phyloP scores from a whole-genome alignment of 2,888 invertebrate species.

The Baronia brevicornis region DNA sequence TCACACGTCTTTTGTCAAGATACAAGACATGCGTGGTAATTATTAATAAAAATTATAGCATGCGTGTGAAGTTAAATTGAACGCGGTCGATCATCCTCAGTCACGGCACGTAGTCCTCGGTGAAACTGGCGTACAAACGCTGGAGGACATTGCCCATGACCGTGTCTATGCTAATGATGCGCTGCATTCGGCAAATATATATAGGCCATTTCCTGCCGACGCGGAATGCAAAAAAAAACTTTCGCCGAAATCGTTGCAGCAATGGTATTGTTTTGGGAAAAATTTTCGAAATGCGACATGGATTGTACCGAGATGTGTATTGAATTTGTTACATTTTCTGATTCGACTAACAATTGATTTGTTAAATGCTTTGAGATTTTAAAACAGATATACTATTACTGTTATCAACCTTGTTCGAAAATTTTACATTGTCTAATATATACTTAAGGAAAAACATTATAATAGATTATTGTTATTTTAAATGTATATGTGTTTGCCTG shows the following conservation, averaged over 20 bases:
- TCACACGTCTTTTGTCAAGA: too few relatives aligned
- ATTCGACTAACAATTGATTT: too few relatives aligned
- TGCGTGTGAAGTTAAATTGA: conserved; percentile 21
- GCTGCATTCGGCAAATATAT: conserved; percentile 40
- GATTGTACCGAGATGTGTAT: conserved; percentile 1
- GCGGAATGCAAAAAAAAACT: conserved; percentile 41
- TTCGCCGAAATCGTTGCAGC: conserved; percentile 25
- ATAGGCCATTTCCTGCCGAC: conserved; percentile 52
- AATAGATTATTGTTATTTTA: too few relatives aligned
- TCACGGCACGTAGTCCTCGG: conserved; percentile 43
- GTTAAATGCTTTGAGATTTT: too few relatives aligned
- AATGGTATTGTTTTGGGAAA: conserved; percentile 14
- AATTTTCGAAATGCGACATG: conserved; percentile 10
- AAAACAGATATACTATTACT: too few relatives aligned
- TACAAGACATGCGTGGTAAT: conserved; percentile 22
- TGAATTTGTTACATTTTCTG: not conserved
- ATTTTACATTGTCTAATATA: too few relatives aligned
- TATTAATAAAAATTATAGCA: conserved; percentile 37
- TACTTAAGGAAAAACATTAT: too few relatives aligned
- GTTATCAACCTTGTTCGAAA: too few relatives aligned
- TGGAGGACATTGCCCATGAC: conserved; percentile 37
- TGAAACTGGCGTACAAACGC: conserved; percentile 38
- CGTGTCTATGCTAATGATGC: conserved; percentile 43
- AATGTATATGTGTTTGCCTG: too few relatives aligned
- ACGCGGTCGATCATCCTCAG: conserved; percentile 27